These are phyloP conservation scores for Megamerina dolium DNA, from an alignment of 2,888 invertebrate genomes.

Conservation along the genomic window DNA sequence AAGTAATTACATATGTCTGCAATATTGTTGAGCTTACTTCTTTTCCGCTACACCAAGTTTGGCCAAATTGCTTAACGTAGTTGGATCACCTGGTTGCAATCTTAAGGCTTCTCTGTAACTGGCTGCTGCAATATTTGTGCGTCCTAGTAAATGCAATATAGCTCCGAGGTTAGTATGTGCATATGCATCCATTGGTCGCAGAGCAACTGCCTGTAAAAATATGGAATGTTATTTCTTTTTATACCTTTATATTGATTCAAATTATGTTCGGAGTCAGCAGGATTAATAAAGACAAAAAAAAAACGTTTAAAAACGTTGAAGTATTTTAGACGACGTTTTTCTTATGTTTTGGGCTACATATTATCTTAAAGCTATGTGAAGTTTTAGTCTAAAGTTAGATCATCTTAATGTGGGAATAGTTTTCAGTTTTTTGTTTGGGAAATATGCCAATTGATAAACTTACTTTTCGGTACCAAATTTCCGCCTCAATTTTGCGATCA, in stretches of 20 bases:
- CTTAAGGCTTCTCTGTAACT: conserved; percentile 81
- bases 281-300: too few species aligned
- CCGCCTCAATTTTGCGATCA: conserved; percentile 74
- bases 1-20: too few species aligned
- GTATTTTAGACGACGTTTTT: too few species aligned
- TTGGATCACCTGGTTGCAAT: conserved; percentile 81
- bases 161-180: conserved; percentile 93
- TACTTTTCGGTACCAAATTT: conserved; percentile 79
- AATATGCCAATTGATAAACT: conserved; percentile 20
- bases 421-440: not conserved
- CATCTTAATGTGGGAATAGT: not conserved
- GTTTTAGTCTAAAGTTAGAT: too few species aligned
- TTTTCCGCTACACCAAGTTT: conserved; percentile 54
- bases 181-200: conserved; percentile 69
- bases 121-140: conserved; percentile 77
- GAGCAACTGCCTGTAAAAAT: conserved; percentile 47
- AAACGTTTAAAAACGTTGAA: too few species aligned
- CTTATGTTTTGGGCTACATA: too few species aligned
- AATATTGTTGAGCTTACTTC: conserved; percentile 23
- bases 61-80: conserved; percentile 83
- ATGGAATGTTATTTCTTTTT: too few species aligned
- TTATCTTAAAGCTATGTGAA: too few species aligned
- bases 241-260: too few species aligned
- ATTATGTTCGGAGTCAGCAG: too few species aligned
- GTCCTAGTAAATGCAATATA: conserved; percentile 88